phyloP scores from a whole-genome alignment of 2,797 vertebrate species.

The Tenualosa ilisha region DNA sequence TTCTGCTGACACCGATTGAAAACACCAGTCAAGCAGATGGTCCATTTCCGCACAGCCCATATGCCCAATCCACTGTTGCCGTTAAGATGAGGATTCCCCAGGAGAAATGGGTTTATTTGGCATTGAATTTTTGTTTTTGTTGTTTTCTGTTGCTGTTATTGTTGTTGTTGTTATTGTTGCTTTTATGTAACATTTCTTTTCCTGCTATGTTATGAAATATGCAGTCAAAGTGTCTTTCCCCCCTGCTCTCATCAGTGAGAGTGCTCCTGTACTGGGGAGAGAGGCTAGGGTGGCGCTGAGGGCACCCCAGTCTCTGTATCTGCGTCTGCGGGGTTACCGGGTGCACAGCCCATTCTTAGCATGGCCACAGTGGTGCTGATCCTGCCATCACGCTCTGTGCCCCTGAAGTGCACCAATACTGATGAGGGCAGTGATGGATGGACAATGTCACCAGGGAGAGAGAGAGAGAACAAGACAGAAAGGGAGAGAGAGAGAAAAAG shows the following conservation, averaged over 20 bases:
- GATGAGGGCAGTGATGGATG: neutral
- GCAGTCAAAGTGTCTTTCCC: too few relatives aligned
- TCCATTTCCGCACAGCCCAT: neutral
- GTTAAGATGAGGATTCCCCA: neutral
- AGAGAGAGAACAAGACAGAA: neutral
- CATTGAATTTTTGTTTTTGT: neutral
- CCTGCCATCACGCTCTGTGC: neutral
- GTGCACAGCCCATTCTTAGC: neutral
- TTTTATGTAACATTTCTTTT: neutral
- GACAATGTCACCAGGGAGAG: neutral
- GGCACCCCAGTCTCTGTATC: neutral
- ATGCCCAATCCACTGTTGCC: neutral
- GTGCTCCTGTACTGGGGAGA: neutral
- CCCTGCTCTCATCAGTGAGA: neutral
- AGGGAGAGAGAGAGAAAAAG: neutral
- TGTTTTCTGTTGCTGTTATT: neutral
- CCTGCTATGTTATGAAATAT: neutral
- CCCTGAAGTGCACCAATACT: neutral
- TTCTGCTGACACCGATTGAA: neutral
- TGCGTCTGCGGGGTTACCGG: neutral
- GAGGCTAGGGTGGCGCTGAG: neutral
- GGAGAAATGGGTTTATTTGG: neutral
- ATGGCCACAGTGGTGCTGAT: neutral
- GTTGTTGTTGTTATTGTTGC: neutral
- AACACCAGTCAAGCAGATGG: neutral